Evolutionary conservation across 2,797 vertebrate genomes (phyloP), one percentile per base, ranked within the genome.

Genomic region (Telmatherina bonti): DNA sequence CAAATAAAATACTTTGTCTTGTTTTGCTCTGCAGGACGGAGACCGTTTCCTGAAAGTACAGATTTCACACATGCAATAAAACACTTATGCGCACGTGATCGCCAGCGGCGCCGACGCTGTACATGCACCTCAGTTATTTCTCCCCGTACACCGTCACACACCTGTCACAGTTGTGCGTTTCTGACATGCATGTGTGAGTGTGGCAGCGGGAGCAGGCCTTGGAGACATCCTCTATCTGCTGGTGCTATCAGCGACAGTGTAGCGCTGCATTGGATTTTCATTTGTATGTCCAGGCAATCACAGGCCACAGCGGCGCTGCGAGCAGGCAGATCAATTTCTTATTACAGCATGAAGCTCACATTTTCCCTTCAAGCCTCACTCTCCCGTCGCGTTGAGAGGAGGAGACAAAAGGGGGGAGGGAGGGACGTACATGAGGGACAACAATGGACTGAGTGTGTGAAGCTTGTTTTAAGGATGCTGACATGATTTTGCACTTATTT

Each of bases 321-420:
- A 73, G 88, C 85, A 88, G 88, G 85, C 80, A 87, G 91, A 94
- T 94, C 91, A 92, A 93, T 94, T 94, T 93, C 92, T 93, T 93
- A 93, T 93, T 93, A 92, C 85, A 76, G 91, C 85, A 82, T 85
- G 83, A 90, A 90, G 84, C 86, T 88, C 81, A 69, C 85, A 86
- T 88, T 89, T 89, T 89, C 78, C 81, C 90, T 87, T 84, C 76
- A 84, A 80, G 83, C 75, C 79, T 65, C 53, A 56, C 33, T 68
- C 60, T 69, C 26, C 53, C 24, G 5, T 22, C 67, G 68, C 41
- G 74, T 33, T 73, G 73, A 59, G 45, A 65, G 69, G 49, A 67
- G 63, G 56, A 65, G 57, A 58, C 72, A 65, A 61, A 49, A 12
- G 38, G 47, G 56, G 70, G 49, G 18, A 36, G n/a, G 56, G 54